phyloP scores from a whole-genome alignment of 2,888 invertebrate genomes.

The Eremobia ochroleuca region DNA sequence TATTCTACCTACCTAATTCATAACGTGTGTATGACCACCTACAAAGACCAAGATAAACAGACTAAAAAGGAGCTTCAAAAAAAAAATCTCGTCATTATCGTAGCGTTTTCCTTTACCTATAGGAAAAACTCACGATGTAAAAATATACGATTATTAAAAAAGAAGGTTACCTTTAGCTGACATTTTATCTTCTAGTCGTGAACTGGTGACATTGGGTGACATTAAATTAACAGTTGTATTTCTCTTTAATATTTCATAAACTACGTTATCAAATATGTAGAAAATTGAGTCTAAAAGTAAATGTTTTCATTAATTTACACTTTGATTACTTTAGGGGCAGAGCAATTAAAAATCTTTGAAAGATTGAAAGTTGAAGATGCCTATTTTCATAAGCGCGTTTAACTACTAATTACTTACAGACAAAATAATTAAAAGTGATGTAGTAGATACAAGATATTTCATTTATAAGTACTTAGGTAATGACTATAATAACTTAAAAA shows the following conservation, averaged over 20 bases:
- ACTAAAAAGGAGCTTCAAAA: background rate
- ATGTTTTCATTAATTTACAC: background rate
- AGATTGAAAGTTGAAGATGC: background rate
- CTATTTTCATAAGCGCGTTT: background rate
- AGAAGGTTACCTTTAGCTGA: background rate
- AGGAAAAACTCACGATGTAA: background rate
- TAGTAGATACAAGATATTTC: background rate
- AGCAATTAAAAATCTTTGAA: conserved; percentile 31
- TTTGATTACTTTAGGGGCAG: conserved; percentile 9
- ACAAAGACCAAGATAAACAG: background rate
- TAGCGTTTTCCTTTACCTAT: background rate
- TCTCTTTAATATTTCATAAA: conserved; percentile 16
- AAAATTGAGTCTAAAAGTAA: background rate
- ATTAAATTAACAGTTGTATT: conserved; percentile 15
- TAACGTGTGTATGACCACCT: background rate
- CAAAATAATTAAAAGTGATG: background rate
- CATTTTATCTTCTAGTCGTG: background rate
- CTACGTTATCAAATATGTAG: background rate
- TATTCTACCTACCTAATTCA: background rate
- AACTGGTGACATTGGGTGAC: conserved; percentile 1
- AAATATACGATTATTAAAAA: background rate
- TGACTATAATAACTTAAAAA: background rate
- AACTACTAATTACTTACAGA: background rate
- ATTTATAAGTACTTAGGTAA: background rate
- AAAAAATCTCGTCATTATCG: background rate